Evolutionary conservation across 2,797 vertebrate genomes (phyloP).

Genomic region (Crypturellus tataupa): DNA sequence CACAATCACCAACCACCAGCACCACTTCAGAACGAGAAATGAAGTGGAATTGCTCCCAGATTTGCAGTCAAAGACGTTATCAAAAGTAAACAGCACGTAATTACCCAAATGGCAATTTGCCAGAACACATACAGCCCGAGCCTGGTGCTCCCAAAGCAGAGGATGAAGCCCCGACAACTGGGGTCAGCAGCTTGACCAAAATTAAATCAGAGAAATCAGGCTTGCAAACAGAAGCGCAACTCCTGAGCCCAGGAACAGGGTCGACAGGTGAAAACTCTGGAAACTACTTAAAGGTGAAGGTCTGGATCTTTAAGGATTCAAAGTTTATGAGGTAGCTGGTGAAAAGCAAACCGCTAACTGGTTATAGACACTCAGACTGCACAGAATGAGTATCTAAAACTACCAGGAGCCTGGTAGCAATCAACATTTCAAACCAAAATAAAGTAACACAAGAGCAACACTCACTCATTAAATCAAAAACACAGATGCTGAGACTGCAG

Average conservation of each 20-base stretch:
- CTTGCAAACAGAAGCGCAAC: background rate
- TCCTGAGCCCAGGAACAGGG: background rate
- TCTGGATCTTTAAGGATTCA: background rate
- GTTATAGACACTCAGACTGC: background rate
- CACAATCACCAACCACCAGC: fast-evolving
- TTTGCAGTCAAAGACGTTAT: background rate
- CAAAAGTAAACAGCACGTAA: slow-evolving; percentile 11
- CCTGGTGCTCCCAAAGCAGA: background rate
- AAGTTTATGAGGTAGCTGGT: background rate
- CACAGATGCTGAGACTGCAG: background rate
- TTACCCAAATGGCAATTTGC: slow-evolving; percentile 7
- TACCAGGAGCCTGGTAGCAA: background rate
- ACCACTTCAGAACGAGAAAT: background rate
- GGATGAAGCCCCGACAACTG: background rate
- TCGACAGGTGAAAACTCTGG: background rate
- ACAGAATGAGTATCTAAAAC: background rate
- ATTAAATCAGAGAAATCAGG: background rate
- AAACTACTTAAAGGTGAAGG: background rate
- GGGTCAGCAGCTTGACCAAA: background rate
- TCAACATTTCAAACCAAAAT: background rate
- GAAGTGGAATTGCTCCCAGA: background rate
- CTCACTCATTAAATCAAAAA: background rate
- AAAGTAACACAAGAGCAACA: background rate
- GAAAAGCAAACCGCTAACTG: background rate
- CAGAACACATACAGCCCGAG: background rate